phyloP scores from a whole-genome alignment of 1,140 invertebrate genomes.

The Drosophila prosaltans region DNA sequence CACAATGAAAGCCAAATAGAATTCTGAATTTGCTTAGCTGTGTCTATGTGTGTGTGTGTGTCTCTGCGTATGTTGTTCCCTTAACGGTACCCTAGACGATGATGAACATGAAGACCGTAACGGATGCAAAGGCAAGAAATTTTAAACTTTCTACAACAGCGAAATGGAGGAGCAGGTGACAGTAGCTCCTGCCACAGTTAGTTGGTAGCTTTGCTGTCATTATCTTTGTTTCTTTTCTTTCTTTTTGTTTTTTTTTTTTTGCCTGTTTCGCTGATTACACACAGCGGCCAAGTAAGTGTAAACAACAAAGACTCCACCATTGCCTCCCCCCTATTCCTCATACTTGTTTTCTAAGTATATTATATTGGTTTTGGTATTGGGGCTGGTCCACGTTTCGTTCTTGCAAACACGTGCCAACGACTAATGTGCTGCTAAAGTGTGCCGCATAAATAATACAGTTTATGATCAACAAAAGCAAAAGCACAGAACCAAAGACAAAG shows the following conservation, averaged over 20 bases:
- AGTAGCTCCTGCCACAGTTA: conserved; percentile 5
- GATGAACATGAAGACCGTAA: background rate
- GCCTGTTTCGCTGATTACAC: conserved; percentile 55
- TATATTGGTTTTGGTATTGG: conserved; percentile 35
- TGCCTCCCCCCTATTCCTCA: background rate
- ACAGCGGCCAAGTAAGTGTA: conserved; percentile 33
- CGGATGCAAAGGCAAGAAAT: background rate
- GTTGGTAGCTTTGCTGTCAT: conserved; percentile 35
- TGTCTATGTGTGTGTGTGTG: too few relatives aligned
- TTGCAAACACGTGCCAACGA: conserved; percentile 53
- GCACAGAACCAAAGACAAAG: background rate
- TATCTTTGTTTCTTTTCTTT: conserved; percentile 31
- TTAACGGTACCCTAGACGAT: background rate
- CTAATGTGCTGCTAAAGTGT: conserved; percentile 56
- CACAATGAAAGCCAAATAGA: conserved; percentile 41
- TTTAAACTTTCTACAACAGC: conserved; percentile 8
- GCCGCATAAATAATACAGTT: conserved; percentile 68
- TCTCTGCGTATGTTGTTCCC: background rate
- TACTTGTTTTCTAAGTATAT: background rate
- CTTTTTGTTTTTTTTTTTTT: conserved; percentile 1
- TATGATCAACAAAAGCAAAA: conserved; percentile 30
- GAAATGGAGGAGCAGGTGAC: conserved; percentile 27
- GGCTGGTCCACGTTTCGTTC: conserved; percentile 48
- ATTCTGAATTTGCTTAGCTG: conserved; percentile 26
- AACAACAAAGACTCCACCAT: conserved; percentile 26